phyloP scores from a whole-genome alignment of 2,888 invertebrate species.

The Caenorhabditis sulstoni region DNA sequence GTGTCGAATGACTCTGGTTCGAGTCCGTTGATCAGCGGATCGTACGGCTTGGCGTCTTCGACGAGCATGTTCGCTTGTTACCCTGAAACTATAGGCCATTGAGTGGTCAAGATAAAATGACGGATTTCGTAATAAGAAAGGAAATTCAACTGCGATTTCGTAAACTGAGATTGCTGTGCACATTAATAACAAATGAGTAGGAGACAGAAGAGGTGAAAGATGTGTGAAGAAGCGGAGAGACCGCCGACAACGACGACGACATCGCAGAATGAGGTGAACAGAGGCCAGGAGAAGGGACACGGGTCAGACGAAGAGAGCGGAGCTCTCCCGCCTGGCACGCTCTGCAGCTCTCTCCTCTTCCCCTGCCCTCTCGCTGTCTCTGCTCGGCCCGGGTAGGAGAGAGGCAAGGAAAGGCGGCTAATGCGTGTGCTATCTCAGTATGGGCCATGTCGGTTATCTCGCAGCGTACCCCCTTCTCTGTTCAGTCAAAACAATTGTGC shows the following conservation, averaged over 20 bases:
- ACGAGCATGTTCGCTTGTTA: conserved; percentile 6
- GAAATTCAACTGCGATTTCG: conserved; percentile 1
- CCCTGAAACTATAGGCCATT: conserved; percentile 20
- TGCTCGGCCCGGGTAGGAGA: conserved; percentile 5
- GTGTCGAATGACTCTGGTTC: conserved; percentile 39
- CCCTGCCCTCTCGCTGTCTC: neutral
- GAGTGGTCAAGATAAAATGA: neutral
- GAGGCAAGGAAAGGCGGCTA: neutral
- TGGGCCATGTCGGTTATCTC: conserved; percentile 25
- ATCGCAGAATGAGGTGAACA: neutral
- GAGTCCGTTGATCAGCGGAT: conserved; percentile 42
- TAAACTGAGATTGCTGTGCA: neutral
- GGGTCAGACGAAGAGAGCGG: conserved; percentile 4
- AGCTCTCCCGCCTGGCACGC: neutral
- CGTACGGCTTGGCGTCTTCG: conserved; percentile 22
- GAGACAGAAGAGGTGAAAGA: neutral
- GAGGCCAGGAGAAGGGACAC: neutral
- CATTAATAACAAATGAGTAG: conserved; percentile 19
- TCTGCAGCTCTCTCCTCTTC: neutral
- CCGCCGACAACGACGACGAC: neutral
- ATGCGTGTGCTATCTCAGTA: conserved; percentile 39
- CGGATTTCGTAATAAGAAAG: conserved; percentile 7
- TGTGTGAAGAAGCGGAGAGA: too few species aligned
- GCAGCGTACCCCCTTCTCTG: conserved; percentile 26
- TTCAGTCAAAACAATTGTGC: conserved; percentile 53